Conservation (phyloP, 2,888 invertebrate species). For the Allygus modestus region DNA sequence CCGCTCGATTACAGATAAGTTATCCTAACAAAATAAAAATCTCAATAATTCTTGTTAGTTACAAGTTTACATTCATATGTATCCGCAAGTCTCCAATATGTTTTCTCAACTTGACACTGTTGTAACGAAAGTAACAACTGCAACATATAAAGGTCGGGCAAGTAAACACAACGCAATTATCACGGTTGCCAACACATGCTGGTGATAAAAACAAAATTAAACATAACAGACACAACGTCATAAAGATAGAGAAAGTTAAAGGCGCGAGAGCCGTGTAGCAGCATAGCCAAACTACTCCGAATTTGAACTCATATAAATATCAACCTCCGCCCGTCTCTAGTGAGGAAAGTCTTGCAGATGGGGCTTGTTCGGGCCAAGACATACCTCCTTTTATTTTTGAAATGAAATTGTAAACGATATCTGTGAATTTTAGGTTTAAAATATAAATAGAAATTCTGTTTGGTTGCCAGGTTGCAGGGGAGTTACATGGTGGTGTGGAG, state of each 20-base stretch:
- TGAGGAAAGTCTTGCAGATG: conserved; percentile 13
- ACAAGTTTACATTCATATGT: too few relatives aligned
- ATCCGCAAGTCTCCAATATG: too few relatives aligned
- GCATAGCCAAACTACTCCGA: conserved; percentile 16
- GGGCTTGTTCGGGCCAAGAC: background rate
- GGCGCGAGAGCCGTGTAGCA: background rate
- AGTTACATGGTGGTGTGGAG: background rate
- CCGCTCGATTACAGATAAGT: too few relatives aligned
- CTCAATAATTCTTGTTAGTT: too few relatives aligned
- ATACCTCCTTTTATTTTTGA: conserved; percentile 8
- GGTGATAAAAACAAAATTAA: background rate
- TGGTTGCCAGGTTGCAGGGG: background rate
- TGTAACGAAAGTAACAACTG: too few relatives aligned
- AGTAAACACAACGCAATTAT: background rate
- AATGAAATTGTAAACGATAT: background rate
- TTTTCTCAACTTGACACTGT: too few relatives aligned
- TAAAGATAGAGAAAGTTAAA: background rate
- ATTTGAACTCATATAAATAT: conserved; percentile 2
- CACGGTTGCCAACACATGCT: background rate
- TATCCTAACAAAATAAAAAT: too few relatives aligned
- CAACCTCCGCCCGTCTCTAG: background rate
- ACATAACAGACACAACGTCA: background rate
- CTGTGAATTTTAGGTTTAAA: background rate
- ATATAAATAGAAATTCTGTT: background rate
- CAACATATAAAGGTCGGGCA: background rate